Evolutionary conservation across 2,113 vertebrate genomes (phyloP).

Genomic region (Ciconia maguari): DNA sequence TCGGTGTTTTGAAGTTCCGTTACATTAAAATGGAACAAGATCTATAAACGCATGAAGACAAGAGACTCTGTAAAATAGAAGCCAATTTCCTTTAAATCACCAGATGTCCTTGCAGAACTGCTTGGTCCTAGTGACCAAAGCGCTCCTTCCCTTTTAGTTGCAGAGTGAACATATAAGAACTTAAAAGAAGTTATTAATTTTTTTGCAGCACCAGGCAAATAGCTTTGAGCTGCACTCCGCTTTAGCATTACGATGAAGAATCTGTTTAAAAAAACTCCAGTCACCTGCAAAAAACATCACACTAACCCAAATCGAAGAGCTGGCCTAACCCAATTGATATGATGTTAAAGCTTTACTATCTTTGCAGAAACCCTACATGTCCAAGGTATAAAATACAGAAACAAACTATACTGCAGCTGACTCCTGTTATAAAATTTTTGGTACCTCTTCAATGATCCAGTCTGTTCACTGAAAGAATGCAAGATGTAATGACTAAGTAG

Average conservation of each 20-base stretch:
- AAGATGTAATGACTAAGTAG: neutral
- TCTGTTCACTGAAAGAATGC: neutral
- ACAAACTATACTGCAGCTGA: neutral
- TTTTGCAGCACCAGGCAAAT: neutral
- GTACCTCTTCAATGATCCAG: neutral
- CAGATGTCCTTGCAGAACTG: neutral
- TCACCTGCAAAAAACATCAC: neutral
- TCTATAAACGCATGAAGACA: neutral
- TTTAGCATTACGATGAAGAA: neutral
- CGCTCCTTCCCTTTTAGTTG: neutral
- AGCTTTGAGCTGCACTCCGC: neutral
- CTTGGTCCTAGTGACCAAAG: neutral
- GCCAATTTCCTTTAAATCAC: neutral
- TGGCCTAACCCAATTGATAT: neutral
- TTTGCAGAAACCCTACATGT: neutral
- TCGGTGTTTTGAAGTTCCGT: neutral
- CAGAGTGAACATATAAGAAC: neutral
- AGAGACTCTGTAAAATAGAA: neutral
- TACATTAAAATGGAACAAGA: neutral
- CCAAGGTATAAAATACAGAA: neutral
- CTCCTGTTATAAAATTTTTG: neutral
- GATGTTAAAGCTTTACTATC: neutral
- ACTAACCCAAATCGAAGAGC: neutral
- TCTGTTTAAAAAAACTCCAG: neutral
- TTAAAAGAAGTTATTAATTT: neutral